phyloP scores from a whole-genome alignment of 1,140 invertebrate species.

The Macrobrachium nipponense region DNA sequence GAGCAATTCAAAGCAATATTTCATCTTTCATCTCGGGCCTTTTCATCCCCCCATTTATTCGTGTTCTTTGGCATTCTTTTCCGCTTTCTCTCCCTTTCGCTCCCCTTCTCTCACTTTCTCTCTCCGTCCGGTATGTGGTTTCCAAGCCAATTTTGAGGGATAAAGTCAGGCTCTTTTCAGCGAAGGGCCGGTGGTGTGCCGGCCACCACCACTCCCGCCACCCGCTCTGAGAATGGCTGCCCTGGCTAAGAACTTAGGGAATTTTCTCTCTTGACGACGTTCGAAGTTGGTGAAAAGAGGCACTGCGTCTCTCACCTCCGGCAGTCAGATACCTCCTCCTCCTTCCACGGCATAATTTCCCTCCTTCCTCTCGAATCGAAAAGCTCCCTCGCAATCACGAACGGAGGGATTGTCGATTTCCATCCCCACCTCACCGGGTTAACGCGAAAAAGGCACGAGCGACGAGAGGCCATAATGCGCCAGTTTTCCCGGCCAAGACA shows the following conservation, averaged over 20 bases:
- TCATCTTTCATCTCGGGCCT: background rate
- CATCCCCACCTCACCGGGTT: background rate
- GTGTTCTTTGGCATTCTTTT: background rate
- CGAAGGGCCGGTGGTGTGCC: background rate
- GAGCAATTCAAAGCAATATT: too few relatives aligned
- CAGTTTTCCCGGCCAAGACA: slow-evolving; percentile 20
- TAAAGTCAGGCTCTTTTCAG: slow-evolving; percentile 55
- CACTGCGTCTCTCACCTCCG: slow-evolving; percentile 1
- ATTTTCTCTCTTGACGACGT: slow-evolving; percentile 50
- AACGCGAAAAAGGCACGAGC: too few relatives aligned
- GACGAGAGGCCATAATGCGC: too few relatives aligned
- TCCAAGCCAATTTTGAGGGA: slow-evolving; percentile 61
- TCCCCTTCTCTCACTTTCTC: background rate
- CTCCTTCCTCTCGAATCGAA: background rate
- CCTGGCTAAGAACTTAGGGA: slow-evolving; percentile 54
- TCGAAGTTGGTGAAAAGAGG: slow-evolving; percentile 33
- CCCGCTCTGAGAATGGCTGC: slow-evolving; percentile 48
- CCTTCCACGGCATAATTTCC: background rate
- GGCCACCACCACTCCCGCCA: slow-evolving; percentile 29
- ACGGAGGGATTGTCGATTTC: background rate
- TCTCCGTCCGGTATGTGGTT: slow-evolving; percentile 51
- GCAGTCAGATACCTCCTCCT: background rate
- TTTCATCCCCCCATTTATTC: background rate
- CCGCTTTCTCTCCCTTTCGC: background rate
- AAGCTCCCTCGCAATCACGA: background rate